Percentiles rank a stretch among this genome's conserved stretches.
These are phyloP conservation scores for Blastobasis lacticolella DNA, from an alignment of 2,888 invertebrate species.

Conservation along the genomic window DNA sequence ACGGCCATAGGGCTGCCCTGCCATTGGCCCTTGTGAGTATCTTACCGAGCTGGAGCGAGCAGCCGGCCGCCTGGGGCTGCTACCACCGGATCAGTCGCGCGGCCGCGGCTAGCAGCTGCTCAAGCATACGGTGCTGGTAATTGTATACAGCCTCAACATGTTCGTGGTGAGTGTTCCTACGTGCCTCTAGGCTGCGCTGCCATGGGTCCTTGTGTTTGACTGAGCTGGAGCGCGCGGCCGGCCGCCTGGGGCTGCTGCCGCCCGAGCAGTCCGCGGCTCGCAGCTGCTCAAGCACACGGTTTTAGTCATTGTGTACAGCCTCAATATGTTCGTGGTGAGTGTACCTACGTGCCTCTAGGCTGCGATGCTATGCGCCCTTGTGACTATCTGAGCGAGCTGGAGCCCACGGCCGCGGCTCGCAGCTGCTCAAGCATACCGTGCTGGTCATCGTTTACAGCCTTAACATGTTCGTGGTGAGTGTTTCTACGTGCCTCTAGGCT, in stretches of 20 bases:
- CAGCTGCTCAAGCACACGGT: background rate
- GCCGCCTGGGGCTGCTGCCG: background rate
- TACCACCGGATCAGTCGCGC: background rate
- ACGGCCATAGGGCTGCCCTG: slow-evolving; percentile 17
- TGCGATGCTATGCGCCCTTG: background rate
- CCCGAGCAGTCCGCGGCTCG: background rate
- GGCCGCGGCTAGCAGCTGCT: background rate
- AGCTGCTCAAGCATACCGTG: background rate
- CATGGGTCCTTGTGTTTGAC: background rate
- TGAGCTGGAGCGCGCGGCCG: background rate
- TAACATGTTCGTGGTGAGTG: slow-evolving; percentile 76
- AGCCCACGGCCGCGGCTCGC: background rate
- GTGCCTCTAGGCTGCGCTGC: slow-evolving; percentile 9
- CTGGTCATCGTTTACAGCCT: background rate
- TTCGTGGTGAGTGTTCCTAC: slow-evolving; percentile 77
- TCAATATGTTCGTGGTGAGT: slow-evolving; percentile 76
- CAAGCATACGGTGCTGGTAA: background rate
- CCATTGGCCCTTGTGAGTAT: no score
- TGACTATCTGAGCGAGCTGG: slow-evolving; percentile 31
- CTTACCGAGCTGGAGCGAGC: no score
- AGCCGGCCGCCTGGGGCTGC: background rate
- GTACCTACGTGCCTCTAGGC: background rate
- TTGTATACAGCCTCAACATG: background rate
- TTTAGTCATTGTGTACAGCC: background rate
- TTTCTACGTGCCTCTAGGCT: no score